These are phyloP conservation scores for Mythimna loreyi DNA, from an alignment of 2,888 invertebrate species.

Conservation along the genomic window DNA sequence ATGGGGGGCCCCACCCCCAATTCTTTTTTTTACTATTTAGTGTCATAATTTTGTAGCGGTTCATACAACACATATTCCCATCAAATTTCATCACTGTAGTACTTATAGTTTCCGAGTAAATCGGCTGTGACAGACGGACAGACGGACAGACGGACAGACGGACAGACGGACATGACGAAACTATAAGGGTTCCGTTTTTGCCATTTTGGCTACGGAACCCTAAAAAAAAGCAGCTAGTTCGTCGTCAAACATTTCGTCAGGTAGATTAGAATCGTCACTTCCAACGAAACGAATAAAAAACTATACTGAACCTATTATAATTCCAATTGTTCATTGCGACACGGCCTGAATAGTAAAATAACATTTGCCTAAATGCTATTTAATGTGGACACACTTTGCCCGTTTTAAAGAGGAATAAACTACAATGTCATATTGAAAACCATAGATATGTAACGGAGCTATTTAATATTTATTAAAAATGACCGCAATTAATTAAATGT, in stretches of 20 bases:
- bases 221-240: slow-evolving; percentile 17
- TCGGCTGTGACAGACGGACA: no score
- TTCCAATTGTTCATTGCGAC: slow-evolving; percentile 53
- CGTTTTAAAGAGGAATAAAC: slow-evolving; percentile 19
- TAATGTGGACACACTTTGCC: slow-evolving; percentile 10
- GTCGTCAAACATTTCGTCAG: slow-evolving; percentile 51
- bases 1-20: no score
- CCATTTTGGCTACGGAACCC: no score
- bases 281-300: slow-evolving; percentile 51
- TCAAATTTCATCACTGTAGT: no score
- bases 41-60: no score
- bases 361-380: slow-evolving; percentile 51
- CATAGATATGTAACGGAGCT: not conserved
- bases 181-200: no score
- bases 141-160: no score
- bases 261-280: slow-evolving; percentile 52
- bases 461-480: not conserved
- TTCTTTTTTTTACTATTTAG: no score
- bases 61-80: no score
- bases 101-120: no score
- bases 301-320: slow-evolving; percentile 46
- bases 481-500: no score
- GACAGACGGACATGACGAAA: no score
- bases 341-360: slow-evolving; percentile 51
- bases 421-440: slow-evolving; percentile 5